A percentile compares a stretch with the other conserved stretches of the same genome.
phyloP scores from a whole-genome alignment of 2,797 vertebrate species.

The Lates japonicus region DNA sequence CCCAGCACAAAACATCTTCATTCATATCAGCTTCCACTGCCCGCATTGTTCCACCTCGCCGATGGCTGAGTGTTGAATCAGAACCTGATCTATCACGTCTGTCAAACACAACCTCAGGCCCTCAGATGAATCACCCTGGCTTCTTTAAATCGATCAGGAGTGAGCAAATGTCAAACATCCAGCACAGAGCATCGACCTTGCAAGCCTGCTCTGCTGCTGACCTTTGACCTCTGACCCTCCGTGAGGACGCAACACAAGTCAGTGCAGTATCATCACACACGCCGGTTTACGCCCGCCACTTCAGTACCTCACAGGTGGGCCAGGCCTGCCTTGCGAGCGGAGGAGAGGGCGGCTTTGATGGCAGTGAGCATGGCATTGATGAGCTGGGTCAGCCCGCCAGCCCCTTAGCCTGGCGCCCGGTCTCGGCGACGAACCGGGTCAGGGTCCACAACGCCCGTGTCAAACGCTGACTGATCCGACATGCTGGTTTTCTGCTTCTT shows the following conservation, averaged over 20 bases:
- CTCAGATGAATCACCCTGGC: not conserved
- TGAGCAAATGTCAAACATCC: slow-evolving; percentile 33
- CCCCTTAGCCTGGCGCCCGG: slow-evolving; percentile 92
- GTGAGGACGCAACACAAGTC: not conserved
- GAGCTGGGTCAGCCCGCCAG: slow-evolving; percentile 96
- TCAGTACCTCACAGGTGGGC: slow-evolving; percentile 94
- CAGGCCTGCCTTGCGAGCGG: slow-evolving; percentile 95
- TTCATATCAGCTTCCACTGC: slow-evolving; percentile 11
- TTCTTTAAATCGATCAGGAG: not conserved
- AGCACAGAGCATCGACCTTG: not conserved
- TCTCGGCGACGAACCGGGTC: slow-evolving; percentile 95
- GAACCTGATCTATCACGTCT: not conserved
- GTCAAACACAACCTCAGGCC: not conserved
- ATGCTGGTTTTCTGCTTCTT: slow-evolving; percentile 76
- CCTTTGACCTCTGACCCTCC: slow-evolving; percentile 48
- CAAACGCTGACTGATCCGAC: slow-evolving; percentile 92
- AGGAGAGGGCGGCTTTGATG: slow-evolving; percentile 96
- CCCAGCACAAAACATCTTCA: not conserved
- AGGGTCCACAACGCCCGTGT: slow-evolving; percentile 95
- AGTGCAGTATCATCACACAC: not conserved
- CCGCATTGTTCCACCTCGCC: not conserved
- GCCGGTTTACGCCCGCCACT: not conserved
- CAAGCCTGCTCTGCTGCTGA: slow-evolving; percentile 8
- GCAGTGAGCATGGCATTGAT: slow-evolving; percentile 95
- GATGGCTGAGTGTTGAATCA: not conserved